Evolutionary conservation across 2,888 invertebrate species (phyloP).

Genomic region (Nymphalis c-album): DNA sequence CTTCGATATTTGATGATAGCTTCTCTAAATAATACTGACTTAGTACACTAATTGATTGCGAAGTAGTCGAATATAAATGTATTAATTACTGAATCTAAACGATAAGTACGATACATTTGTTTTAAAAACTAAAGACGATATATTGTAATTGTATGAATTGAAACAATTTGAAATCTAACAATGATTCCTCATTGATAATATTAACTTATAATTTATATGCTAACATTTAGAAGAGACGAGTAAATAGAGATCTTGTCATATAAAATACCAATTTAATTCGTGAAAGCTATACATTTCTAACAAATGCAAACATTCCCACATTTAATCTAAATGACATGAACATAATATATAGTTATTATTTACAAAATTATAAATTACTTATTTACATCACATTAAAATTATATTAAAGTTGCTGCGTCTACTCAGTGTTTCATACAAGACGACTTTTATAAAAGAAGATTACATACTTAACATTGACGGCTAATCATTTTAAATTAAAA

Average conservation of each 20-base stretch:
- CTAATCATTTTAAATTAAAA: background rate
- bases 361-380: slow-evolving; percentile 52
- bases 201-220: background rate
- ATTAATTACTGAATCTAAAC: background rate
- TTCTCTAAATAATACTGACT: background rate
- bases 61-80: no score
- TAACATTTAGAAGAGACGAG: slow-evolving; percentile 24
- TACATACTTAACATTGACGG: background rate
- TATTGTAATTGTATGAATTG: no score
- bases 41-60: background rate
- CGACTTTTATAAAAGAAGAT: slow-evolving; percentile 8
- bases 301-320: slow-evolving; percentile 34
- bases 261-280: slow-evolving; percentile 27
- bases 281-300: slow-evolving; percentile 28
- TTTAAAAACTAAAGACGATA: no score
- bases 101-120: background rate
- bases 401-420: slow-evolving; percentile 23
- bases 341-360: slow-evolving; percentile 46
- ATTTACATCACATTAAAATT: slow-evolving; percentile 46
- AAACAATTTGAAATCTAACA: slow-evolving; percentile 10
- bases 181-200: slow-evolving; percentile 3
- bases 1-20: background rate
- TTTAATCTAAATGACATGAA: slow-evolving; percentile 40
- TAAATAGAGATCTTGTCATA: slow-evolving; percentile 28
- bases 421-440: slow-evolving; percentile 11